Conservation (phyloP, 2,888 invertebrate species). For the Limnephilus marmoratus region DNA sequence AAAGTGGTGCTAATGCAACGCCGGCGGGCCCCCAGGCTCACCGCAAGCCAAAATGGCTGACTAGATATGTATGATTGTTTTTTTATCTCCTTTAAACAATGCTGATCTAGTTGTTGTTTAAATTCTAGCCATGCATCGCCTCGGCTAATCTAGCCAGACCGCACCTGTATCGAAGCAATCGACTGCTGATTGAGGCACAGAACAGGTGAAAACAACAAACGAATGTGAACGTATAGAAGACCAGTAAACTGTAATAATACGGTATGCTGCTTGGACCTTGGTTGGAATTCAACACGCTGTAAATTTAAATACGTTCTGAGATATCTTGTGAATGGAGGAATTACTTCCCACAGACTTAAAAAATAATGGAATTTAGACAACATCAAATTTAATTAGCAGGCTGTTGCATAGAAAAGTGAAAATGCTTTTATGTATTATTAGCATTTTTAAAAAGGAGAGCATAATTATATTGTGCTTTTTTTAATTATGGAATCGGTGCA, state of each 20-base stretch:
- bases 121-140: slow-evolving; percentile 10
- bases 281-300: not conserved
- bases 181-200: slow-evolving; percentile 41
- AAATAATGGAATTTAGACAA: not conserved
- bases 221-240: not conserved
- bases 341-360: not conserved
- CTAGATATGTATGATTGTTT: not conserved
- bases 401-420: not conserved
- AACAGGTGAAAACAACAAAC: slow-evolving; percentile 9
- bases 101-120: slow-evolving; percentile 19
- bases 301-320: not conserved
- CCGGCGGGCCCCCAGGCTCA: not conserved
- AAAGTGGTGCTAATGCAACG: not conserved
- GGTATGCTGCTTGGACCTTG: not conserved
- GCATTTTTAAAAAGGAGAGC: not conserved
- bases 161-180: slow-evolving; percentile 43
- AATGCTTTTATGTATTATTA: not conserved
- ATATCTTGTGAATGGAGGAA: not conserved
- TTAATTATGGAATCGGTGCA: too few species aligned
- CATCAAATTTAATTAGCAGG: not conserved
- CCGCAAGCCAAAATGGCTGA: slow-evolving; percentile 19
- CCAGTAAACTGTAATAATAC: not conserved
- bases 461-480: too few species aligned
- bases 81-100: slow-evolving; percentile 20
- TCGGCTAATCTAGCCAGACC: slow-evolving; percentile 32